Evolutionary conservation across 2,888 invertebrate species (phyloP).

Genomic region (Eristalis intricaria): DNA sequence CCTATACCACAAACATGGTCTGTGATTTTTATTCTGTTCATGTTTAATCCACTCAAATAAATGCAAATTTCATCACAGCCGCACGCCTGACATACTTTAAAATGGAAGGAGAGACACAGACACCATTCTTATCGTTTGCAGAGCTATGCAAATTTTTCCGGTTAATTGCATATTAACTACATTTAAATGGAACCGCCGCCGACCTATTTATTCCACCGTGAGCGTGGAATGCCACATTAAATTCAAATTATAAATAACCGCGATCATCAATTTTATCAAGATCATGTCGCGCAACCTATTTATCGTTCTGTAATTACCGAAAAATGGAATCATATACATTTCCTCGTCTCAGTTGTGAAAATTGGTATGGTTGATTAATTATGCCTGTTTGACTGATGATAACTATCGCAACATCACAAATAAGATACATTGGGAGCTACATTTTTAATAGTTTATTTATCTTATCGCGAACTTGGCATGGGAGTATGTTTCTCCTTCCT

Average conservation of each 20-base stretch:
- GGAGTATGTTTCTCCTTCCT: background rate
- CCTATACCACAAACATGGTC: too few relatives aligned
- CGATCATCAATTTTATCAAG: background rate
- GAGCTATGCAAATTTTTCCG: constrained; percentile 27
- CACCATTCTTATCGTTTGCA: background rate
- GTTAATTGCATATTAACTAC: constrained; percentile 29
- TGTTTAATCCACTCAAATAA: background rate
- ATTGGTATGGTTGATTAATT: background rate
- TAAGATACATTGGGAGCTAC: background rate
- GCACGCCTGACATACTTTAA: background rate
- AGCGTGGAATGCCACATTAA: background rate
- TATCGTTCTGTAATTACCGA: background rate
- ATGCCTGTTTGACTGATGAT: background rate
- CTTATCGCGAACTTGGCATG: background rate
- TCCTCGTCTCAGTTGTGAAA: background rate
- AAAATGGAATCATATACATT: background rate
- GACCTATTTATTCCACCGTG: background rate
- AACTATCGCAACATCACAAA: background rate
- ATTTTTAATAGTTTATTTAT: background rate
- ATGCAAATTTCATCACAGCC: constrained; percentile 9
- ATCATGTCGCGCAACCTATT: background rate
- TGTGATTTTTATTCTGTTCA: background rate
- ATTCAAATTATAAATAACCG: background rate
- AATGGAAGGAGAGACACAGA: background rate
- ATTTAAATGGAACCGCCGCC: background rate